A percentile compares a stretch with the other conserved stretches of the same genome.
These are phyloP conservation scores for Aspiorhynchus laticeps DNA, from an alignment of 2,113 vertebrate species.

Conservation along the genomic window DNA sequence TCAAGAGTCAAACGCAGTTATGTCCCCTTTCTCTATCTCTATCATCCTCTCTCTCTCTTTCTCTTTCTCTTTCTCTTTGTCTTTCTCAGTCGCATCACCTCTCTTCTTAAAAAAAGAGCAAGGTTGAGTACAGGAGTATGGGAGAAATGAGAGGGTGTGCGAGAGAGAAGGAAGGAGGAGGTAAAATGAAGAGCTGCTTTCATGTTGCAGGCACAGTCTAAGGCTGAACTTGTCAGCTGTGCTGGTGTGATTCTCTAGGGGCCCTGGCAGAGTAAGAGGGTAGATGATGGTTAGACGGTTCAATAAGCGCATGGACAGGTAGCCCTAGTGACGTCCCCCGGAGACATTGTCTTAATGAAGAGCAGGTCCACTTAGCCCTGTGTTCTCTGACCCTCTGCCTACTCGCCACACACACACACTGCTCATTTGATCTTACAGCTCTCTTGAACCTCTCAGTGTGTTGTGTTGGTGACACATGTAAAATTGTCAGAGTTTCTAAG, in stretches of 20 bases:
- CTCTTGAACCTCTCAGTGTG: slow-evolving; percentile 7
- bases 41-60: slow-evolving; percentile 23
- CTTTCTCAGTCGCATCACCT: slow-evolving; percentile 66
- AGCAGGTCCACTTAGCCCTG: slow-evolving; percentile 92
- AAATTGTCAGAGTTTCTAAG: neutral
- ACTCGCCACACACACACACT: slow-evolving; percentile 60
- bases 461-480: slow-evolving; percentile 6
- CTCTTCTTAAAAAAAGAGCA: slow-evolving; percentile 67
- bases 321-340: slow-evolving; percentile 86
- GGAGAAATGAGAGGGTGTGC: slow-evolving; percentile 68
- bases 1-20: slow-evolving; percentile 76
- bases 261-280: slow-evolving; percentile 73
- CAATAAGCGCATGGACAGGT: slow-evolving; percentile 96
- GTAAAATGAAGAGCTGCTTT: slow-evolving; percentile 67
- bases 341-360: slow-evolving; percentile 93
- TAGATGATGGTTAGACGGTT: slow-evolving; percentile 87
- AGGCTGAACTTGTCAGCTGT: slow-evolving; percentile 83
- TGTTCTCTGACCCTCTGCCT: slow-evolving; percentile 87
- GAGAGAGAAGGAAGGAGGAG: slow-evolving; percentile 16
- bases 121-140: slow-evolving; percentile 2
- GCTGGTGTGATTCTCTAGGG: slow-evolving; percentile 83
- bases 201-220: slow-evolving; percentile 82
- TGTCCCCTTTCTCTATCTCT: slow-evolving; percentile 30
- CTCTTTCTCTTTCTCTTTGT: slow-evolving; percentile 44
- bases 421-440: slow-evolving; percentile 37